A percentile compares a stretch with the other conserved stretches of the same genome.
phyloP scores from a whole-genome alignment of 2,113 vertebrate species.

The Psilopsiagon aymara region DNA sequence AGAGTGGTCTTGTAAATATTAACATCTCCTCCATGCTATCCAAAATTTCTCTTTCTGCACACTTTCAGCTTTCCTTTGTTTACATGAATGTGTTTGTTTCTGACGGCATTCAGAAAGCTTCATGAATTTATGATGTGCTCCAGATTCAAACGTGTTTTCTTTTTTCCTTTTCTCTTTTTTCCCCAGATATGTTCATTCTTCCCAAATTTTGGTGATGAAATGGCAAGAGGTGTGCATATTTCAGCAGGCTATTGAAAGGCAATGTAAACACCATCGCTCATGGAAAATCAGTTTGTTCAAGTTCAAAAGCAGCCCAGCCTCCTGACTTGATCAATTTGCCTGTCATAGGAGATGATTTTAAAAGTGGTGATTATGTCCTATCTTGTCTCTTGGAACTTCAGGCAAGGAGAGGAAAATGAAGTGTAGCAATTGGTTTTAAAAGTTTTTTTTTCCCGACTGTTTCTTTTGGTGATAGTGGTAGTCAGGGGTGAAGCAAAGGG shows the following conservation, averaged over 20 bases:
- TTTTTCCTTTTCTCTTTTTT: neutral
- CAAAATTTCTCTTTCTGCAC: neutral
- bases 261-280: conserved; percentile 20
- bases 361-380: conserved; percentile 13
- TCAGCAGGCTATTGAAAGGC: neutral
- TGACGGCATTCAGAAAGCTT: conserved; percentile 43
- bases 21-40: accelerated
- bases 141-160: neutral
- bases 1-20: neutral
- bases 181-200: neutral
- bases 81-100: neutral
- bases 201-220: conserved; percentile 8
- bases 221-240: neutral
- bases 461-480: neutral
- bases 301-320: neutral
- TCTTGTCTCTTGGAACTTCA: neutral
- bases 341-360: conserved; percentile 52
- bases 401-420: neutral
- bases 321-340: conserved; percentile 43
- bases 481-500: neutral
- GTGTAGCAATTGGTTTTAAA: neutral
- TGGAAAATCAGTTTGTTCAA: neutral
- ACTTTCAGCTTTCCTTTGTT: neutral
- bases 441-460: neutral
- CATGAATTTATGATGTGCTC: conserved; percentile 57